These are phyloP conservation scores for Synergus japonicus DNA, from an alignment of 2,888 invertebrate genomes.

Conservation along the genomic window DNA sequence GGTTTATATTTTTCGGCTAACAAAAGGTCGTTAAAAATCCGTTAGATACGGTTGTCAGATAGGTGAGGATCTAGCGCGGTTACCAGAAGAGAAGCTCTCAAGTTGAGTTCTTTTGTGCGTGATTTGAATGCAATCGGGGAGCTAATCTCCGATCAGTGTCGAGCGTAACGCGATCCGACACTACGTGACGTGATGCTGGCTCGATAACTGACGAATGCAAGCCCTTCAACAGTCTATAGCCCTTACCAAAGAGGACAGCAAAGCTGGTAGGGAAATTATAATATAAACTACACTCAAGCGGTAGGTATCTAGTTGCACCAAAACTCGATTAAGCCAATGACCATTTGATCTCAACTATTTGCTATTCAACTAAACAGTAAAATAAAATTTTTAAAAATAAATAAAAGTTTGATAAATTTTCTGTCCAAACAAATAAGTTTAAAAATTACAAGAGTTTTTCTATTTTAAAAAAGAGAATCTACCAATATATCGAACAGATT, in stretches of 20 bases:
- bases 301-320: not conserved
- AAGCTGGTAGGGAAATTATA: constrained; percentile 39
- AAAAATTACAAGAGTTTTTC: too few species aligned
- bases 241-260: constrained; percentile 1
- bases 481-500: too few species aligned
- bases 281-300: constrained; percentile 18
- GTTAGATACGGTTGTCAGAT: constrained; percentile 76
- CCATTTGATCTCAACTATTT: too few species aligned
- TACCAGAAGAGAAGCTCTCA: constrained; percentile 62
- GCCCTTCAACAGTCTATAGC: constrained; percentile 32
- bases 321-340: too few species aligned
- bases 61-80: constrained; percentile 64
- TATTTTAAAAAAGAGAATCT: too few species aligned
- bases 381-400: too few species aligned
- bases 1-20: constrained; percentile 61
- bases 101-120: constrained; percentile 74
- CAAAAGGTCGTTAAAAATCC: constrained; percentile 76
- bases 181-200: constrained; percentile 73
- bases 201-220: constrained; percentile 70
- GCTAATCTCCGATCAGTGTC: constrained; percentile 77
- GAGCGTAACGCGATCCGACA: constrained; percentile 76
- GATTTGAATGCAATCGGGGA: constrained; percentile 76
- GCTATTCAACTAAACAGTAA: too few species aligned
- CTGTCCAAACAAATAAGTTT: too few species aligned
- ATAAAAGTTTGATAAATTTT: too few species aligned